Evolutionary conservation across 2,888 invertebrate genomes (phyloP), one percentile per base, ranked within the genome.

Genomic region (Carpatolechia fugitivella): DNA sequence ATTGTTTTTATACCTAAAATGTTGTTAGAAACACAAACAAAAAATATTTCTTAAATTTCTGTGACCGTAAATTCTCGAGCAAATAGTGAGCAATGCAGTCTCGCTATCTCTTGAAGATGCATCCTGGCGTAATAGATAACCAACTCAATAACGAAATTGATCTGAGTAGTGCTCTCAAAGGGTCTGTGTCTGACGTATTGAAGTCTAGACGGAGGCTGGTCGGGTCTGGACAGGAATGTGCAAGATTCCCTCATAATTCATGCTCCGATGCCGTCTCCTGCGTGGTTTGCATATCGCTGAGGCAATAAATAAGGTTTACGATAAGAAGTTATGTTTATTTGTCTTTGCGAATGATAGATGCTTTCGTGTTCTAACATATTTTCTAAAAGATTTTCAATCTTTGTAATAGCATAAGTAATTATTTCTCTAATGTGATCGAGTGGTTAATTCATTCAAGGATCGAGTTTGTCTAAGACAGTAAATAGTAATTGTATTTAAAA

Each of bases 161-260:
- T 41, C 40, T 10, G 40, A 41, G 40, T 35, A 35, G 35, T 41
- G 40, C 40, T 41, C 40, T 41, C 40, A 41, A 41, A 41, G 20
- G 40, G 10, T 18, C 60, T 57, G 60, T 63, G 10, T 33, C 35
- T 36, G 50, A 50, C 36, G 36, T 36, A 50, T 35, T 50, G 35
- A 50, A 11, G 35, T 50, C 41, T 52, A 52, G 52, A 46, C 60
- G 64, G 40, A 11, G 10, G 16, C 30, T 8, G 24, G 29, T 40
- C 2, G 7, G 2, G 40, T 46, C 46, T 46, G 29, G 29, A 1
- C 1, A 0, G 6, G 31, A 59, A 57, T 62, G 54, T 58, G 57
- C 59, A 56, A 58, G 18, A 62, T 63, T 66, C 70, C 61, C 65
- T 64, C 63, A 63, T 68, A 64, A 69, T 65, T 71, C 63, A 60